Evolutionary conservation across 2,113 vertebrate species (phyloP).

Genomic region (Pagrus major): DNA sequence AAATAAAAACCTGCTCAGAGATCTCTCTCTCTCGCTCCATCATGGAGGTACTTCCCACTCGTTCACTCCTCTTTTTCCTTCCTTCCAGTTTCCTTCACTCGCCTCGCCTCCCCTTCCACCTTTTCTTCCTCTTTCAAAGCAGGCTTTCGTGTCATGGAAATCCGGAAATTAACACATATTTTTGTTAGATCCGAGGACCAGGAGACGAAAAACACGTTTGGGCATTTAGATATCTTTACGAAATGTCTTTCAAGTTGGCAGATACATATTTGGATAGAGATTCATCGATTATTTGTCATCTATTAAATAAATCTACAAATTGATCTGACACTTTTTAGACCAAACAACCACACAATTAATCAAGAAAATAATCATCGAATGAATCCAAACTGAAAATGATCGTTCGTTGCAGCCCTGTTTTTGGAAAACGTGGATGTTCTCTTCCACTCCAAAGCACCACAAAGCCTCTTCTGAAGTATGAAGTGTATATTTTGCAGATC

Average conservation of each 20-base stretch:
- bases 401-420: too few relatives aligned
- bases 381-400: too few relatives aligned
- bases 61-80: slow-evolving; percentile 59
- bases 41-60: slow-evolving; percentile 31
- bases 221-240: not conserved
- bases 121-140: slow-evolving; percentile 46
- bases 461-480: not conserved
- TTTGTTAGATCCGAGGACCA: not conserved
- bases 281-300: too few relatives aligned
- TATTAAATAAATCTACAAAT: too few relatives aligned
- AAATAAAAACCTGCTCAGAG: slow-evolving; percentile 57
- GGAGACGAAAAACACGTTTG: slow-evolving; percentile 6
- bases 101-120: slow-evolving; percentile 47
- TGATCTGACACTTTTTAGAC: too few relatives aligned
- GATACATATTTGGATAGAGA: not conserved
- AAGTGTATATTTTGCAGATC: slow-evolving; percentile 26
- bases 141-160: slow-evolving; percentile 41
- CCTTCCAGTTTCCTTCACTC: slow-evolving; percentile 20
- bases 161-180: slow-evolving; percentile 16
- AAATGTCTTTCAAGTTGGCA: not conserved
- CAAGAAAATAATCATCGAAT: too few relatives aligned
- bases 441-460: not conserved
- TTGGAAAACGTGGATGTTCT: fast-evolving
- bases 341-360: too few relatives aligned
- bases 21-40: slow-evolving; percentile 26